Evolutionary conservation across 2,113 vertebrate species (phyloP), one percentile per base, ranked within the genome.

Genomic region (human (Homo sapiens)): DNA sequence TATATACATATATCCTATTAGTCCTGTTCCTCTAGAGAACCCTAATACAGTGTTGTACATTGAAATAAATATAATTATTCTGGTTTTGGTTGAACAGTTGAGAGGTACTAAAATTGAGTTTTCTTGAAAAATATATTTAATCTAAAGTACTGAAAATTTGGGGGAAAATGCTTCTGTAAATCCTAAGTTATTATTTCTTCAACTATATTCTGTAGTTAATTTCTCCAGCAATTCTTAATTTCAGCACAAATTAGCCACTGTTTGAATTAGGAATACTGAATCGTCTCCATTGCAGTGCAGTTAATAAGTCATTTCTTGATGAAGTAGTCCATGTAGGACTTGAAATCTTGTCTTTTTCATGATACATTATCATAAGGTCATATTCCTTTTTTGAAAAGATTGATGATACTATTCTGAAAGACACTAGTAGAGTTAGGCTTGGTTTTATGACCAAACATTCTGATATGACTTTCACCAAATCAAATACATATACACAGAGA

Each of bases 331-430:
- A 89, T 20, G 8, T 40, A 64, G 57, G 40, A 76, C 94, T 98
- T 93, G 73, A 88, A 98, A 92, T 79, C 30, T 59, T 0, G 0
- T 96, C 40, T 68, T 88, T 93, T 73, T 12, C 30, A 52, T 68
- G 78, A 96, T 93, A 55, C 3, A 32, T 98, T 98, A 97, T 59
- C 57, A 40, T 86, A 93, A 96, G 87, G 81, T 97, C 61, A 79
- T 85, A 79, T 43, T 95, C 96, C 59, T 68, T 93, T 94, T 97
- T 89, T 97, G 94, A 72, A 91, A 96, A 97, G 61, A 96, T 89
- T 97, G 32, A 97, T 97, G 89, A 85, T 13, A 52, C 9, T 68
- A 13, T 5, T 80, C 50, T 90, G 84, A 88, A 93, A 93, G 55
- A 90, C 93, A 97, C 50, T 45, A 85, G 52, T 30, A 48, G 38